Evolutionary conservation across 2,888 invertebrate genomes (phyloP).

Genomic region (Itoplectis maculator): DNA sequence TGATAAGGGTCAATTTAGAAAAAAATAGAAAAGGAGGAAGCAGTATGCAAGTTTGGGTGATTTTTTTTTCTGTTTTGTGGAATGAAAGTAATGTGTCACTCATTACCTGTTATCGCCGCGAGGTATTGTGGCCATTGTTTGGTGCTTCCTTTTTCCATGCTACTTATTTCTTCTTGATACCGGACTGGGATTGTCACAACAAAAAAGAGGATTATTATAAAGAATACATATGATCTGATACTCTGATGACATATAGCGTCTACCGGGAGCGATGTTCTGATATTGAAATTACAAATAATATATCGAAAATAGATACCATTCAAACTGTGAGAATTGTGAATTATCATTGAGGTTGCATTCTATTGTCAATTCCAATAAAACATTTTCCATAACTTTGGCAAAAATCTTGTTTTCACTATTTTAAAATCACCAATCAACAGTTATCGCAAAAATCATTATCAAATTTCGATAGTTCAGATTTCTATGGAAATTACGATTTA

Average conservation of each 20-base stretch:
- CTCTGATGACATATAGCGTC: too few relatives aligned
- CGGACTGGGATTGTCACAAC: constrained; percentile 39
- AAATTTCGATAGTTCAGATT: too few relatives aligned
- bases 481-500: too few relatives aligned
- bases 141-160: constrained; percentile 76
- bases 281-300: constrained; percentile 6
- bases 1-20: neutral
- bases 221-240: too few relatives aligned
- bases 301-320: neutral
- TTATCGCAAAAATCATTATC: neutral
- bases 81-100: constrained; percentile 9
- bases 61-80: neutral
- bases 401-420: too few relatives aligned
- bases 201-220: constrained; percentile 14
- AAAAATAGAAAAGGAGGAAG: too few relatives aligned
- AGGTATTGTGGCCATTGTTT: constrained; percentile 82
- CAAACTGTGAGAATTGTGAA: too few relatives aligned
- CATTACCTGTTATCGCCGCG: constrained; percentile 81
- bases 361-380: too few relatives aligned
- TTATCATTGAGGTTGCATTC: too few relatives aligned
- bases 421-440: too few relatives aligned
- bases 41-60: too few relatives aligned
- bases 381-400: too few relatives aligned
- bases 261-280: neutral
- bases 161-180: constrained; percentile 73